phyloP scores from a whole-genome alignment of 2,113 vertebrate genomes.

The Embiotoca jacksoni region DNA sequence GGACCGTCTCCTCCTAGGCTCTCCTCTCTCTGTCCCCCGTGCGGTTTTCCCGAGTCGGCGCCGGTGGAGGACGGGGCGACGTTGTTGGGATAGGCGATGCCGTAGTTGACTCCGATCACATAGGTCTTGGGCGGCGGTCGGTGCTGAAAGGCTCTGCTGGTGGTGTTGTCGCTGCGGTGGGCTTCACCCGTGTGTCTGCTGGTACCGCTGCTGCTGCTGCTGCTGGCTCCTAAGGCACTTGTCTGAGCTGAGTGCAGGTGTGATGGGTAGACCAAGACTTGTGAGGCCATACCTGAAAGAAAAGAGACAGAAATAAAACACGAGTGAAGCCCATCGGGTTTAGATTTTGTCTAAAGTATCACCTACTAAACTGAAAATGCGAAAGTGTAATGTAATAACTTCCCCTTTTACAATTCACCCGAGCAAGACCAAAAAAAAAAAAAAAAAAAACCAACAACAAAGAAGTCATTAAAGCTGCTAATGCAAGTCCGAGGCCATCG shows the following conservation, averaged over 20 bases:
- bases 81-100: constrained; percentile 88
- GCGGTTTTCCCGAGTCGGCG: constrained; percentile 44
- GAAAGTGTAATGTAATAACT: too few species aligned
- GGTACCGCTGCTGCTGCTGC: constrained; percentile 88
- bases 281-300: constrained; percentile 96
- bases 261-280: constrained; percentile 97
- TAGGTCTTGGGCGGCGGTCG: constrained; percentile 87
- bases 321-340: too few species aligned
- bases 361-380: too few species aligned
- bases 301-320: constrained; percentile 27
- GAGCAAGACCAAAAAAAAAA: too few species aligned
- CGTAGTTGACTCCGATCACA: constrained; percentile 93
- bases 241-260: constrained; percentile 98
- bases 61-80: constrained; percentile 84
- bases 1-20: constrained; percentile 52
- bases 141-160: constrained; percentile 92
- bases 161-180: constrained; percentile 79
- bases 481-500: constrained; percentile 12
- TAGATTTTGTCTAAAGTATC: too few species aligned
- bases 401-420: too few species aligned
- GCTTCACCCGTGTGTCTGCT: constrained; percentile 93
- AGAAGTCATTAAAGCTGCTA: constrained; percentile 9
- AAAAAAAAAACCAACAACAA: too few species aligned
- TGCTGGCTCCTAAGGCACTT: constrained; percentile 94
- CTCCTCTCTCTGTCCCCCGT: constrained; percentile 77